Percentiles rank a stretch among this genome's conserved stretches.
Conservation (phyloP, 2,113 vertebrate genomes). For the Platysteira castanea region DNA sequence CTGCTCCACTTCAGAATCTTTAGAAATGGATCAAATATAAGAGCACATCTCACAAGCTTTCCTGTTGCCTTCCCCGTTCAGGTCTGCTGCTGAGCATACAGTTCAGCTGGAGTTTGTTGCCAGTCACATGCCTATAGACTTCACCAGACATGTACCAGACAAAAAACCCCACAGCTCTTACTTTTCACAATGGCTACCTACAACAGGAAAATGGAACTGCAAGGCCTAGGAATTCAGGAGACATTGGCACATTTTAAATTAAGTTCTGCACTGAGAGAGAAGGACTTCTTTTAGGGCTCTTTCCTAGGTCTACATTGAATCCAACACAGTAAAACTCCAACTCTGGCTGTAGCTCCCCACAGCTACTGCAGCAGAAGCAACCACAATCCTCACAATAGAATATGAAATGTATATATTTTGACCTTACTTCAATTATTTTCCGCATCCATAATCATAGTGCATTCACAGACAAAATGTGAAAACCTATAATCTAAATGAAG, state of each 20-base stretch:
- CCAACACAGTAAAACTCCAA: neutral
- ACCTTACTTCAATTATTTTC: neutral
- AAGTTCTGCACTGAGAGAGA: neutral
- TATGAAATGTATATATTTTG: neutral
- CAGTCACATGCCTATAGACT: neutral
- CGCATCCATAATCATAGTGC: constrained; percentile 4
- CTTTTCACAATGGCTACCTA: neutral
- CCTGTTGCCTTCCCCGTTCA: rapidly evolving
- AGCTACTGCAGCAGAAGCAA: neutral
- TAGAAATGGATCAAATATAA: neutral
- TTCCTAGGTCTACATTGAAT: neutral
- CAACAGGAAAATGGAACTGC: neutral
- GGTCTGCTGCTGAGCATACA: neutral
- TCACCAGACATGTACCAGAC: neutral
- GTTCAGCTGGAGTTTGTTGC: neutral
- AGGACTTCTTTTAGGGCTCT: neutral
- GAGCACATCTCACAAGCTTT: neutral
- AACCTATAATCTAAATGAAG: neutral
- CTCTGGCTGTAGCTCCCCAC: neutral
- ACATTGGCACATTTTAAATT: neutral
- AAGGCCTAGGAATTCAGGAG: neutral
- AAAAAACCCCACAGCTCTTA: neutral
- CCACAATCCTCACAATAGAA: neutral
- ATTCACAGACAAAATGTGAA: neutral
- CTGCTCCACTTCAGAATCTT: neutral